A percentile compares a stretch with the other conserved stretches of the same genome.
Conservation (phyloP, 2,113 vertebrate genomes). For the Amblyopsis rosae region DNA sequence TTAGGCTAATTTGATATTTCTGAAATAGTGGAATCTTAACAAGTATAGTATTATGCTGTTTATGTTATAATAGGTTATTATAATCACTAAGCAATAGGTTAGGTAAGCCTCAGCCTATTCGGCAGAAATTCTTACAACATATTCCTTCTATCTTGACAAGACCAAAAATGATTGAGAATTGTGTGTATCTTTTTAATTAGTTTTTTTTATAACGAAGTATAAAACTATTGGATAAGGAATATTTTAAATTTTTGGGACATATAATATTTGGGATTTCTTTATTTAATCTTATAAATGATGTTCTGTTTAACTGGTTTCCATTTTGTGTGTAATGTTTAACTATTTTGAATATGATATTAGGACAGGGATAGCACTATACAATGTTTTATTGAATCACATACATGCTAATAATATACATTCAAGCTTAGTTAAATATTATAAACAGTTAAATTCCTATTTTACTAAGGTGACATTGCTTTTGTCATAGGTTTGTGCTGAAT, state of each 20-base stretch:
- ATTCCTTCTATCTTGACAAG: slow-evolving; percentile 4
- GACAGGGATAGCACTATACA: not conserved
- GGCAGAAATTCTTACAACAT: not conserved
- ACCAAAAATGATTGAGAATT: slow-evolving; percentile 15
- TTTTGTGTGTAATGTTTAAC: slow-evolving; percentile 14
- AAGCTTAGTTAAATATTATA: not conserved
- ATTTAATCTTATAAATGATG: not conserved
- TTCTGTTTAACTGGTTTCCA: not conserved
- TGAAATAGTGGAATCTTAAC: too few relatives aligned
- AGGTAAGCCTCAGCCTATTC: too few relatives aligned
- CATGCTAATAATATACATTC: too few relatives aligned
- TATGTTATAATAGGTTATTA: not conserved
- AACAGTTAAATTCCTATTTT: not conserved
- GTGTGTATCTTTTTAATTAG: too few relatives aligned
- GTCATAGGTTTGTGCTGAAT: too few relatives aligned
- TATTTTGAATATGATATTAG: not conserved
- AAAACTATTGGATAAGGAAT: too few relatives aligned
- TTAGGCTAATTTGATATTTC: too few relatives aligned
- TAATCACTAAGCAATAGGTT: not conserved
- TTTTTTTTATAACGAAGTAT: too few relatives aligned
- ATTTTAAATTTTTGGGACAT: slow-evolving; percentile 12
- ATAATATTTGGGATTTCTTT: too few relatives aligned
- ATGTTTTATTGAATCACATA: too few relatives aligned
- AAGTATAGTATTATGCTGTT: too few relatives aligned
- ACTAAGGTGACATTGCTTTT: not conserved